phyloP scores from a whole-genome alignment of 2,113 vertebrate species.

The Brienomyrus longianalis region DNA sequence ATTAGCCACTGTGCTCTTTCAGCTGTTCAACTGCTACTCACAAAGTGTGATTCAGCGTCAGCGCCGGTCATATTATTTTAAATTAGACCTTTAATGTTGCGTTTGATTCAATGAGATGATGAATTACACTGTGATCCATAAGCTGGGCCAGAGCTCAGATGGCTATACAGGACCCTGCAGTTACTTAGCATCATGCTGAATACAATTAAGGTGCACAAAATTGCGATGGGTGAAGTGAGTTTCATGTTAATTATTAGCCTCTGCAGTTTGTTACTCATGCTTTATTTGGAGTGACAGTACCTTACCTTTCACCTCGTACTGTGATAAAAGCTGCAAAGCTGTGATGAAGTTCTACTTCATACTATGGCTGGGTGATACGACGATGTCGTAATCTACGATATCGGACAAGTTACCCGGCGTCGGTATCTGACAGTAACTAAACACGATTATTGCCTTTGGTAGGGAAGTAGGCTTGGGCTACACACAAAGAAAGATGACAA shows the following conservation, averaged over 20 bases:
- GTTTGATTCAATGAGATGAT: background rate
- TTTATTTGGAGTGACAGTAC: background rate
- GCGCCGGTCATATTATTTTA: background rate
- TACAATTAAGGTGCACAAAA: background rate
- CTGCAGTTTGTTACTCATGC: background rate
- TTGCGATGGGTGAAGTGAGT: background rate
- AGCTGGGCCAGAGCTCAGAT: background rate
- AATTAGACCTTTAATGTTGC: background rate
- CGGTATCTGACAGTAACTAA: too few relatives aligned
- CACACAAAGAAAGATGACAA: too few relatives aligned
- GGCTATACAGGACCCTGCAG: background rate
- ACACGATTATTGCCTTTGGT: too few relatives aligned
- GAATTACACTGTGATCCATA: background rate
- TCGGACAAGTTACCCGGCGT: too few relatives aligned
- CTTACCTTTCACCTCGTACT: too few relatives aligned
- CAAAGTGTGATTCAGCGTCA: background rate
- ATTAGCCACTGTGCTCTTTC: background rate
- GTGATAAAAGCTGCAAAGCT: too few relatives aligned
- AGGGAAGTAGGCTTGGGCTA: too few relatives aligned
- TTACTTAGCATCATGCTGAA: background rate
- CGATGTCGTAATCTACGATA: too few relatives aligned
- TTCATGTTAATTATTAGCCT: background rate
- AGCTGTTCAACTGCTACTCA: background rate
- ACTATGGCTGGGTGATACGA: too few relatives aligned
- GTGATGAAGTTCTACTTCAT: too few relatives aligned